phyloP scores from a whole-genome alignment of 2,797 vertebrate genomes.

The Falco naumanni region DNA sequence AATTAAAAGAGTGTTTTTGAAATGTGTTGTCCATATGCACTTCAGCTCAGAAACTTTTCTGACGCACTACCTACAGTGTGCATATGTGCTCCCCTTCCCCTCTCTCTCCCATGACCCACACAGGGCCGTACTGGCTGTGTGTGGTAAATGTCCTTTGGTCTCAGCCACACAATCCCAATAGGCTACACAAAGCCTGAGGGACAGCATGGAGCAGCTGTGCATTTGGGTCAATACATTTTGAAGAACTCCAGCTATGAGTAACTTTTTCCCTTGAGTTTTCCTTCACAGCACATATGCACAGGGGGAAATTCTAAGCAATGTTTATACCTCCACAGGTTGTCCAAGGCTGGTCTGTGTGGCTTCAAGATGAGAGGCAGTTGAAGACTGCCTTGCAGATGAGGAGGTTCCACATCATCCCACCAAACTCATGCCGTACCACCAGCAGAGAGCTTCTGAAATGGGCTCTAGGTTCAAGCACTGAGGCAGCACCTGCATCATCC shows the following conservation, averaged over 20 bases:
- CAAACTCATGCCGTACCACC: background rate
- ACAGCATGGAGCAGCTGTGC: background rate
- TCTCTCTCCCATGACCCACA: background rate
- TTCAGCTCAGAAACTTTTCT: background rate
- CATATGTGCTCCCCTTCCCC: background rate
- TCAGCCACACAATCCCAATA: background rate
- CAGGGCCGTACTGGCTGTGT: background rate
- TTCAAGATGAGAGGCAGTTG: background rate
- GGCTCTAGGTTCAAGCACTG: background rate
- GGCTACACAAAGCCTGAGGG: background rate
- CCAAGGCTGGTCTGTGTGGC: background rate
- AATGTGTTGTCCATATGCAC: conserved; percentile 22
- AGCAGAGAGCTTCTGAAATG: background rate
- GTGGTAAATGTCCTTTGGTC: background rate
- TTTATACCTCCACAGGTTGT: background rate
- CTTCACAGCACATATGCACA: background rate
- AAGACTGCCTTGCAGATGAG: background rate
- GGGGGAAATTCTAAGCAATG: background rate
- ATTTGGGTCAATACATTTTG: background rate
- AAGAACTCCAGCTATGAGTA: background rate
- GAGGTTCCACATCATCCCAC: background rate
- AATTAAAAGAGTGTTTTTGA: conserved; percentile 26
- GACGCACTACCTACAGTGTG: background rate
- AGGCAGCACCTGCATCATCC: background rate
- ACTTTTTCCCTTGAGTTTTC: background rate